Evolutionary conservation across 2,888 invertebrate species (phyloP).

Genomic region (Argyra leucocephala): DNA sequence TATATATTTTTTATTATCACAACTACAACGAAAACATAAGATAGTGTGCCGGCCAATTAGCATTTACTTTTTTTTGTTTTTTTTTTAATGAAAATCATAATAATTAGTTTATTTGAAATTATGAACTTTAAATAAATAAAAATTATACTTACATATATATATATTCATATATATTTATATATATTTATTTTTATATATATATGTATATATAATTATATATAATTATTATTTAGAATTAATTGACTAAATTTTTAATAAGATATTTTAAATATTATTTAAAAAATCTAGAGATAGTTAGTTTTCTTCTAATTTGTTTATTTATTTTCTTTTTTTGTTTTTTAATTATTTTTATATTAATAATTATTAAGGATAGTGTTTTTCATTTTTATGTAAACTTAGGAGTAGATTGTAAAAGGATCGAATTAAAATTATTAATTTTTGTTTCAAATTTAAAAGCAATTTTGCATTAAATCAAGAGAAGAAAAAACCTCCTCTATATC

Average conservation of each 20-base stretch:
- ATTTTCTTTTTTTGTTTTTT: no score
- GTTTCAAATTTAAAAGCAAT: neutral
- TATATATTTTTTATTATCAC: neutral
- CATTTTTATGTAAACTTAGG: neutral
- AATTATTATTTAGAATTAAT: neutral
- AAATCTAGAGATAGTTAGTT: no score
- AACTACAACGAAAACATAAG: neutral
- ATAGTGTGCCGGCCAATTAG: slow-evolving; percentile 11
- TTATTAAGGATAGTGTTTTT: neutral
- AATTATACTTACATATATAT: no score
- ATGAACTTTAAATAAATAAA: no score
- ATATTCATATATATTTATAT: no score
- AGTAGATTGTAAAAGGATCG: neutral
- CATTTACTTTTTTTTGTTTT: neutral
- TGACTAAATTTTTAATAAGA: neutral
- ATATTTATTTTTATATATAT: neutral
- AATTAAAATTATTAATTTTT: neutral
- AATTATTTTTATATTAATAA: no score
- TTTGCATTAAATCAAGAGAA: no score
- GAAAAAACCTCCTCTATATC: no score
- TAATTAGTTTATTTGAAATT: neutral
- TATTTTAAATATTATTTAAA: no score
- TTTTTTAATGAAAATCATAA: neutral
- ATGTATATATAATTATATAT: neutral
- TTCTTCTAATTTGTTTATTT: no score